These are phyloP conservation scores for Keiferia lycopersicella DNA, from an alignment of 2,888 invertebrate genomes.

Conservation along the genomic window DNA sequence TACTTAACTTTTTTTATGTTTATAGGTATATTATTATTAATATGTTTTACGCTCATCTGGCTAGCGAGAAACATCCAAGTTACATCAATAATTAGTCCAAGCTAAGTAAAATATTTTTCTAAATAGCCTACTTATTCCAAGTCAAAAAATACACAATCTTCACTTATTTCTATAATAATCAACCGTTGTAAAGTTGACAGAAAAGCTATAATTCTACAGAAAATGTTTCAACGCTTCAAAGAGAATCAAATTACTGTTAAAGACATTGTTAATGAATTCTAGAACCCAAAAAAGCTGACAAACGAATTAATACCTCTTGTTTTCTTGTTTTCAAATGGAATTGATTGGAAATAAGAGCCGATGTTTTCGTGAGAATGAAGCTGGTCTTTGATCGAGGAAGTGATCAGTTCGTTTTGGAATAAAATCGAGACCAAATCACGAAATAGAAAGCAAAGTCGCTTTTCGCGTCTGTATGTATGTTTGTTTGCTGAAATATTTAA, in stretches of 20 bases:
- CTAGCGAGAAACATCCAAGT: no score
- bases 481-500: no score
- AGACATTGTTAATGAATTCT: neutral
- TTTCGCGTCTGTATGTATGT: no score
- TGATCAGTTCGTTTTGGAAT: neutral
- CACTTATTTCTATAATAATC: no score
- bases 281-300: neutral
- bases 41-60: no score
- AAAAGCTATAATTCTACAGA: neutral
- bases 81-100: no score
- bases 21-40: no score
- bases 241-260: neutral
- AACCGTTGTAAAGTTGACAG: neutral
- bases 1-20: no score
- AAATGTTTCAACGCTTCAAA: neutral
- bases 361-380: neutral
- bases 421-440: neutral
- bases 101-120: no score
- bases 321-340: neutral
- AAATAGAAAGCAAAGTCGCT: no score
- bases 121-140: no score
- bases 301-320: neutral
- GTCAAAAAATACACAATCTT: neutral
- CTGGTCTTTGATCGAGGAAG: neutral
- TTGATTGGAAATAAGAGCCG: constrained; percentile 11